Percentiles rank a stretch among this genome's conserved stretches.
Conservation (phyloP, 2,888 invertebrate species). For the Drosophila longiperda region DNA sequence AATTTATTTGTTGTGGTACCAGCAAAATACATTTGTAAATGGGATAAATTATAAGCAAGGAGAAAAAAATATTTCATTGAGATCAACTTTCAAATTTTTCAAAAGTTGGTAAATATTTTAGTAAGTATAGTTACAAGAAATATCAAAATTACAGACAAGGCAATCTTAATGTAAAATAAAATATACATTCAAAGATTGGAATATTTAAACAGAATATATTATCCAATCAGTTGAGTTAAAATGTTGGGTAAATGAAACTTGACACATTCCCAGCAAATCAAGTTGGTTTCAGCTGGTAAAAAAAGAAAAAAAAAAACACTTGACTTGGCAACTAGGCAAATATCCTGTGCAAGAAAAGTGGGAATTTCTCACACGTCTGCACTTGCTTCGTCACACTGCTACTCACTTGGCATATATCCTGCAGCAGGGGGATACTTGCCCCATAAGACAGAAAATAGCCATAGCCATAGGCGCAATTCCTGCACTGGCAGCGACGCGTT, state of each 20-base stretch:
- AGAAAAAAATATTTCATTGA: not conserved
- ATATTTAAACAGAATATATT: not conserved
- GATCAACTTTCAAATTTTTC: no score
- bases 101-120: no score
- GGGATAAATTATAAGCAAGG: accelerated
- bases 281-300: conserved; percentile 2
- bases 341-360: conserved; percentile 60
- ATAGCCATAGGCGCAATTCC: conserved; percentile 61
- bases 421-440: conserved; percentile 34
- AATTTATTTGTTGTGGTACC: not conserved
- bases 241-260: not conserved
- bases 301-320: conserved; percentile 31
- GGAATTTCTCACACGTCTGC: conserved; percentile 60
- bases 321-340: conserved; percentile 59
- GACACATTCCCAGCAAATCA: not conserved
- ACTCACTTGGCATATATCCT: conserved; percentile 52
- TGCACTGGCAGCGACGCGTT: conserved; percentile 64
- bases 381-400: conserved; percentile 64
- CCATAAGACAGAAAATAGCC: not conserved
- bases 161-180: not conserved
- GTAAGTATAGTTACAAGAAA: no score
- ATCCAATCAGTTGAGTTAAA: not conserved
- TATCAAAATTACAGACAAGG: no score
- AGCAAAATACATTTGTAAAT: not conserved
- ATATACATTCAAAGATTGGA: not conserved